Base-by-base conservation (phyloP, 2,113 vertebrate species). In the Triplophysa tibetana region DNA sequence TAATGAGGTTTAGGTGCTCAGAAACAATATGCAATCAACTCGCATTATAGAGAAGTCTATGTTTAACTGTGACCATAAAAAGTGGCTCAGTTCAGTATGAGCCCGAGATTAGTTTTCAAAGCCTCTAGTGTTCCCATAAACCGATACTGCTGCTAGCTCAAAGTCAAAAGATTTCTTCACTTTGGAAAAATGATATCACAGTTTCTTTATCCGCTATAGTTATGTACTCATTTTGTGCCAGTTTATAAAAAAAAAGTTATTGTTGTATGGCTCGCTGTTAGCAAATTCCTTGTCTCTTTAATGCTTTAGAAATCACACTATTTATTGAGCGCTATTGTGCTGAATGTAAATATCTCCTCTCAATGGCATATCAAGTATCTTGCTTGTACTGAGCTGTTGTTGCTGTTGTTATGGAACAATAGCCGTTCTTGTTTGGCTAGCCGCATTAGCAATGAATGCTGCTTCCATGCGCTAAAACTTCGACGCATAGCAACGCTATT, bases 401-500 rank as follows among this genome's bases (percentile, higher is more conserved):
- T 52, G 38, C 12, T 10, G 77, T 79, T 79, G 82, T 79, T 70
- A 79, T 63, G 82, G 65, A 61, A 75, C 70, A 64, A 65, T 70
- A 67, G 72, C 69, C 62, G 43, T 33, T 77, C 67, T 64, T 29
- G 54, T 63, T n/a, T 24, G 11, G 3, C 41, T 33, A 54, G 29
- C 45, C 16, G 75, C 75, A 33, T 66, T 58, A 52, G 56, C 24
- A 74, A 74, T 69, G 60, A 52, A 79, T 76, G 48, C n/a, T 60
- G 54, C 62, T 26, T 62, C 23, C 23, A n/a, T 63, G 13, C 60
- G 48, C 24, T 10, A 26, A 48, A 29, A 63, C 17, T 62, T 11
- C 14, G 83, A 82, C 85, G 85, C 88, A 89, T 90, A 86, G 86
- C 89, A 90, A 87, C 84, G 21, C 45, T n/a, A 17, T 38, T 54